phyloP scores from a whole-genome alignment of 2,888 invertebrate species.

The Sericinus montela region DNA sequence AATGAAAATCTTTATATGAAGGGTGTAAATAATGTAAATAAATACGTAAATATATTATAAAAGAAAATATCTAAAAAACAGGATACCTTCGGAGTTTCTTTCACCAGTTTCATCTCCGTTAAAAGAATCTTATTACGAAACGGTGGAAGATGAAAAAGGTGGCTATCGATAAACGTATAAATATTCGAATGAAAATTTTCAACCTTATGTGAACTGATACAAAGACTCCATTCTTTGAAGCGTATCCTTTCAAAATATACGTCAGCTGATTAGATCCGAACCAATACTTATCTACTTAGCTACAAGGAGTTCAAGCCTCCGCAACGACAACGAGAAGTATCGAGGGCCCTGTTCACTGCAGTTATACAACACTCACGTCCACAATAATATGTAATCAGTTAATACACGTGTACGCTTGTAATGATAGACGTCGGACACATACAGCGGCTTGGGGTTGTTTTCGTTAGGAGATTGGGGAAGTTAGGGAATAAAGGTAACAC shows the following conservation, averaged over 20 bases:
- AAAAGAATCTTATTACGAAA: too few species aligned
- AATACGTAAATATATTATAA: too few species aligned
- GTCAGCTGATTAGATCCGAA: neutral
- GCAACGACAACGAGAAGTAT: slow-evolving; percentile 8
- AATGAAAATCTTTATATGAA: too few species aligned
- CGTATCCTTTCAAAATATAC: neutral
- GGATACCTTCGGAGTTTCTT: too few species aligned
- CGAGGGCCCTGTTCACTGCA: slow-evolving; percentile 6
- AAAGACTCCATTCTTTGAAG: too few species aligned
- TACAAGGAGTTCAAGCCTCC: neutral
- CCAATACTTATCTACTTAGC: slow-evolving; percentile 3
- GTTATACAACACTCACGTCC: slow-evolving; percentile 46
- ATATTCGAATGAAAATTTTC: neutral
- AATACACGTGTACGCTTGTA: slow-evolving; percentile 64
- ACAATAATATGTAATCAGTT: slow-evolving; percentile 68
- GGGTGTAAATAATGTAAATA: too few species aligned
- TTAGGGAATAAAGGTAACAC: slow-evolving; percentile 22
- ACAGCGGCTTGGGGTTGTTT: slow-evolving; percentile 51
- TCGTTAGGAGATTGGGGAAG: slow-evolving; percentile 37
- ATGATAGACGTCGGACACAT: slow-evolving; percentile 57
- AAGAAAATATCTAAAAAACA: too few species aligned
- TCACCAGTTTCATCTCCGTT: too few species aligned
- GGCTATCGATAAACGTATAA: too few species aligned
- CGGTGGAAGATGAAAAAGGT: too few species aligned
- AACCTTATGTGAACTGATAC: too few species aligned